phyloP scores from a whole-genome alignment of 2,888 invertebrate genomes.

The Conchocele bisecta region DNA sequence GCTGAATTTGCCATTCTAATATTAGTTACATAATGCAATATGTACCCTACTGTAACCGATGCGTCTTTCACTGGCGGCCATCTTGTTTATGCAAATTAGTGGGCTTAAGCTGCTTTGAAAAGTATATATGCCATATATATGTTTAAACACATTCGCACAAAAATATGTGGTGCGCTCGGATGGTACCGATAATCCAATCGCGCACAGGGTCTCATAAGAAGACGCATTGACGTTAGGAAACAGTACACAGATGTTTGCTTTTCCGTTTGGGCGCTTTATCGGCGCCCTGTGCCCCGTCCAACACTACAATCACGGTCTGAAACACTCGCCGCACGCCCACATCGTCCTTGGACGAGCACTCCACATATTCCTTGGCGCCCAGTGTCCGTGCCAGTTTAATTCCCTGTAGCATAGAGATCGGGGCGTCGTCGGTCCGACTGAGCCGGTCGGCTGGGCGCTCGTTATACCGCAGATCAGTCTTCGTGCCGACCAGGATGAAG shows the following conservation, averaged over 20 bases:
- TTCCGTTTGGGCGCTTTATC: constrained; percentile 34
- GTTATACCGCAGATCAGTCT: constrained; percentile 66
- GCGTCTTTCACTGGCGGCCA: too few species aligned
- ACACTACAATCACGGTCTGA: constrained; percentile 60
- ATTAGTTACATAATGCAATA: too few species aligned
- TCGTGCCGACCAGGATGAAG: constrained; percentile 69
- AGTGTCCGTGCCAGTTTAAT: constrained; percentile 65
- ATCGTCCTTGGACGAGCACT: constrained; percentile 69
- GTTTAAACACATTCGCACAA: too few species aligned
- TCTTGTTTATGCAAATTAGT: too few species aligned
- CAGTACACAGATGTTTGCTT: constrained; percentile 30
- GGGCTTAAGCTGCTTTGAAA: too few species aligned
- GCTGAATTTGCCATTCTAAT: too few species aligned
- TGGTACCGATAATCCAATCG: too few species aligned
- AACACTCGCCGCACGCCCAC: constrained; percentile 69
- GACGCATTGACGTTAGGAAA: constrained; percentile 34
- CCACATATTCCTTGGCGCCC: constrained; percentile 69
- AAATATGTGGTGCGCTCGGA: too few species aligned
- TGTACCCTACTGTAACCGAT: too few species aligned
- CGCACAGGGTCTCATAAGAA: too few species aligned
- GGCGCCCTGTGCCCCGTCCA: constrained; percentile 32
- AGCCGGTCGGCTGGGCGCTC: constrained; percentile 35
- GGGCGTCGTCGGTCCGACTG: constrained; percentile 40
- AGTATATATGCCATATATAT: too few species aligned
- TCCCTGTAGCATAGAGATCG: constrained; percentile 60